phyloP scores from a whole-genome alignment of 1,140 invertebrate species.

The Radopholus similis region DNA sequence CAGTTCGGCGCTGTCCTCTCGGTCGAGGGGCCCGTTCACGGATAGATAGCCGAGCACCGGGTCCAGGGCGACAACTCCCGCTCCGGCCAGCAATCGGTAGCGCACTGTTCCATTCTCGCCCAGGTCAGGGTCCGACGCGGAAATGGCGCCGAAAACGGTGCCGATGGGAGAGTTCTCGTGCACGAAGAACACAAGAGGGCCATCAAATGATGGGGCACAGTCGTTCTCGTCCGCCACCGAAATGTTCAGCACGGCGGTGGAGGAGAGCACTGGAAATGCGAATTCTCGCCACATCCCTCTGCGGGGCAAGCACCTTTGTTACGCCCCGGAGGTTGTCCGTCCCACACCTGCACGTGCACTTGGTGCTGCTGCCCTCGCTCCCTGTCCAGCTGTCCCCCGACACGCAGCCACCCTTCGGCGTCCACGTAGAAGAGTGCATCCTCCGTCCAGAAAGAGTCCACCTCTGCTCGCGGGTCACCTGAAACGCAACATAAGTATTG shows the following conservation, averaged over 20 bases:
- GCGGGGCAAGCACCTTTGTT: background rate
- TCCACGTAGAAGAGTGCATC: background rate
- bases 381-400: background rate
- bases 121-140: background rate
- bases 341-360: background rate
- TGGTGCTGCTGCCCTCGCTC: background rate
- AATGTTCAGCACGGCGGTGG: background rate
- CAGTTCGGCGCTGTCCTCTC: background rate
- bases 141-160: slow-evolving; percentile 7
- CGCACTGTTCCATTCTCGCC: background rate
- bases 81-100: background rate
- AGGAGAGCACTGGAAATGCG: background rate
- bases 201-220: background rate
- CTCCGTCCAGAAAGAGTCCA: background rate
- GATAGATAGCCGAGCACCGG: slow-evolving; percentile 3
- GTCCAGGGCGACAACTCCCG: background rate
- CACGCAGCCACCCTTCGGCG: background rate
- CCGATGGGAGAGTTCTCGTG: slow-evolving; percentile 1
- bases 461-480: background rate
- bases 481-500: background rate
- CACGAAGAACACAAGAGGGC: background rate
- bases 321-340: background rate
- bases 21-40: background rate
- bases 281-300: background rate
- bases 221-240: background rate